Evolutionary conservation across 2,113 vertebrate species (phyloP).

Genomic region (Zosterops hypoxanthus): DNA sequence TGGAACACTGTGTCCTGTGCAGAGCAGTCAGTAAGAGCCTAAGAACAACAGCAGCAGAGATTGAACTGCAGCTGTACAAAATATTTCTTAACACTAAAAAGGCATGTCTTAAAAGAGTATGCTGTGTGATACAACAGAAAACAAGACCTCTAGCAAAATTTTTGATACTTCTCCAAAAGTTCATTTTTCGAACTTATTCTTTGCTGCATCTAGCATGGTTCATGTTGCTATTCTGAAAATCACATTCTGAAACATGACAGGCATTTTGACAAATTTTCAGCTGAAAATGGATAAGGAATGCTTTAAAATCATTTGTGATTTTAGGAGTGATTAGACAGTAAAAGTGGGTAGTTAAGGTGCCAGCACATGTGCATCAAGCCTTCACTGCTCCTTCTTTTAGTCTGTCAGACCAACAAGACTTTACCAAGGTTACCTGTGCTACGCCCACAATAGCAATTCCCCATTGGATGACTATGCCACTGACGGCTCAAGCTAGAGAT

Average conservation of each 20-base stretch:
- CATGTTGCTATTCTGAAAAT: neutral
- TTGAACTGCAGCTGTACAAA: slow-evolving; percentile 10
- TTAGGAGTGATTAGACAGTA: neutral
- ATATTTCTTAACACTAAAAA: neutral
- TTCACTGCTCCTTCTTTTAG: neutral
- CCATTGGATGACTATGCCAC: neutral
- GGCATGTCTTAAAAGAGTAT: neutral
- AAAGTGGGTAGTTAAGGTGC: neutral
- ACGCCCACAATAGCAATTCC: neutral
- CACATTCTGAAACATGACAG: neutral
- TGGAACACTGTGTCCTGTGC: neutral
- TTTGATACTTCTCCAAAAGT: neutral
- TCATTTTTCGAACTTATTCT: neutral
- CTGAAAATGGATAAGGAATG: neutral
- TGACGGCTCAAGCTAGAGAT: slow-evolving; percentile 36
- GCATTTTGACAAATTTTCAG: neutral
- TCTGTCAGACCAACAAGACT: neutral
- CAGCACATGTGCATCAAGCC: neutral
- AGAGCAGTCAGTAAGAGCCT: neutral
- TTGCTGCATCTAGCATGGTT: neutral
- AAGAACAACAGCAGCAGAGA: neutral
- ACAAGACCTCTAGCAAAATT: neutral
- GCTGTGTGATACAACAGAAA: neutral
- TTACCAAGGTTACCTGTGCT: neutral
- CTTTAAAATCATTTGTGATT: neutral